Conservation (phyloP, 2,888 invertebrate genomes). For the Aspidiotus destructor region DNA sequence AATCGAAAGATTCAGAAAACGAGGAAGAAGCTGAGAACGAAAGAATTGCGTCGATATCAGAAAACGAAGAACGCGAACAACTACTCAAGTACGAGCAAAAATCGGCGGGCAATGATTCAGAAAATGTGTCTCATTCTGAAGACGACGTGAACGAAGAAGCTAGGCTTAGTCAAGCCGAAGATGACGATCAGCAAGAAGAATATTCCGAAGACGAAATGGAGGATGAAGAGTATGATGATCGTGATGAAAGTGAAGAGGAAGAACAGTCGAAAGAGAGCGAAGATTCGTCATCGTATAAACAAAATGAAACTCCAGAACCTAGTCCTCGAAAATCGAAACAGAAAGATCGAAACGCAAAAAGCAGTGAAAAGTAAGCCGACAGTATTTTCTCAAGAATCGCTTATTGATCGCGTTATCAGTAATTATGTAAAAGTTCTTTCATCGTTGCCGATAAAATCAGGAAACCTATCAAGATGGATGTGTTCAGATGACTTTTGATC, state of each 20-base stretch:
- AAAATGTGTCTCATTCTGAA: slow-evolving; percentile 19
- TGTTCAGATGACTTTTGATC: background rate
- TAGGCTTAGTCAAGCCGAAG: slow-evolving; percentile 35
- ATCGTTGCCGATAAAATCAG: background rate
- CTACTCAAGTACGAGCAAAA: slow-evolving; percentile 17
- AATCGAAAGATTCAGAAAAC: slow-evolving; percentile 67
- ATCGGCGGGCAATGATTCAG: background rate
- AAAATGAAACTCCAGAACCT: background rate
- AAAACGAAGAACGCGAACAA: slow-evolving; percentile 39
- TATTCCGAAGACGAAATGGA: slow-evolving; percentile 34
- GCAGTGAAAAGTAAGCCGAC: background rate
- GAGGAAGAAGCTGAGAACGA: slow-evolving; percentile 35
- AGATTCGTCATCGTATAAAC: slow-evolving; percentile 3
- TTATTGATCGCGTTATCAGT: too few relatives aligned
- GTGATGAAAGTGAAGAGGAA: slow-evolving; percentile 2
- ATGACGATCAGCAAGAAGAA: slow-evolving; percentile 31
- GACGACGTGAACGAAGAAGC: slow-evolving; percentile 37
- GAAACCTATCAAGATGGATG: background rate
- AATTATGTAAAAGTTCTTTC: too few relatives aligned
- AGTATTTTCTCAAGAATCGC: too few relatives aligned
- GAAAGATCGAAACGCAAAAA: background rate
- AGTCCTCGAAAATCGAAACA: background rate
- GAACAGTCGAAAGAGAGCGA: slow-evolving; percentile 5
- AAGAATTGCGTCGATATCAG: slow-evolving; percentile 44
- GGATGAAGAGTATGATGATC: background rate